Evolutionary conservation across 2,113 vertebrate species (phyloP).

Genomic region (Cyprinodon variegatus): DNA sequence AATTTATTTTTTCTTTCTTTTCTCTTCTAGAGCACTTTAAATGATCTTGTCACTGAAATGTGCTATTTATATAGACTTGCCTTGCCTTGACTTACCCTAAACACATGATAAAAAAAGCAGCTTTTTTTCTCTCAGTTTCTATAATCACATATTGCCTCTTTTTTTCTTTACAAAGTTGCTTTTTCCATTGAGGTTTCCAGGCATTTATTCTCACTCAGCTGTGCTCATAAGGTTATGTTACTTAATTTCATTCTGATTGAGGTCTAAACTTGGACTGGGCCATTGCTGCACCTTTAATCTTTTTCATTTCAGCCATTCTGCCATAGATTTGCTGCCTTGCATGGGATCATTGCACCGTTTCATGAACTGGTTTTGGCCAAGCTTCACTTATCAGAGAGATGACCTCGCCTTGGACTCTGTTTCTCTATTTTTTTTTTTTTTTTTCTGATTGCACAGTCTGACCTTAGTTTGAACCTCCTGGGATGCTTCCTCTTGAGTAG

Average conservation of each 20-base stretch:
- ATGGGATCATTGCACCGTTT: background rate
- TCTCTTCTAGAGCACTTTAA: too few species aligned
- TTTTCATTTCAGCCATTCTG: background rate
- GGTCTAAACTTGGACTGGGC: background rate
- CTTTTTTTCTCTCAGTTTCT: too few species aligned
- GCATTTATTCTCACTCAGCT: background rate
- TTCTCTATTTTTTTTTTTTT: background rate
- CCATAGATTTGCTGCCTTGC: background rate
- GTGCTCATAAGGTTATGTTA: background rate
- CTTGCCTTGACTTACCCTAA: too few species aligned
- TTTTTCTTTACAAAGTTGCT: background rate
- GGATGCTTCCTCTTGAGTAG: background rate
- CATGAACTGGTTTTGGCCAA: background rate
- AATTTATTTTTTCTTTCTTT: too few species aligned
- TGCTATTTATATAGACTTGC: too few species aligned
- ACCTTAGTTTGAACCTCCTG: background rate
- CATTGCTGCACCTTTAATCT: background rate
- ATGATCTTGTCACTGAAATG: too few species aligned
- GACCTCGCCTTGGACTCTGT: background rate
- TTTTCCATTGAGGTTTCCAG: background rate
- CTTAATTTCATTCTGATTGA: background rate
- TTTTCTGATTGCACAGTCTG: background rate
- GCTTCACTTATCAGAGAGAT: background rate
- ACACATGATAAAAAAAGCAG: too few species aligned
- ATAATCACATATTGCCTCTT: background rate